Conservation (phyloP, 2,113 vertebrate species). For the Camelus bactrianus region DNA sequence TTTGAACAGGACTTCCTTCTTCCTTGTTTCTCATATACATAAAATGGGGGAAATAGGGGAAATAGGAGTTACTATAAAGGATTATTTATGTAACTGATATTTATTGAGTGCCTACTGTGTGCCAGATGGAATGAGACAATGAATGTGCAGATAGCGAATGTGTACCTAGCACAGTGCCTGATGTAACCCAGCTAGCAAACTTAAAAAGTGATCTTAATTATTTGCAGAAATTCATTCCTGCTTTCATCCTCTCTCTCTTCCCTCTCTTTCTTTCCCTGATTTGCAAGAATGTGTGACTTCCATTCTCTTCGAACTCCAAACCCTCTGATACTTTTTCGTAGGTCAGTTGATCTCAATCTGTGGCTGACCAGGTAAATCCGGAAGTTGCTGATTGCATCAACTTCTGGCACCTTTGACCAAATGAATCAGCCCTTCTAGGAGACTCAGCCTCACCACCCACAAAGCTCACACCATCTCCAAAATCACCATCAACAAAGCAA, state of each 20-base stretch:
- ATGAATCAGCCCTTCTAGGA: conserved; percentile 48
- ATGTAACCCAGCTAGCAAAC: neutral
- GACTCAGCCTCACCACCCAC: conserved; percentile 20
- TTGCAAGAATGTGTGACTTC: neutral
- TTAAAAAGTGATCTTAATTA: neutral
- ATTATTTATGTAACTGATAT: neutral
- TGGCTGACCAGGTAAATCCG: neutral
- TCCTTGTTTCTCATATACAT: neutral
- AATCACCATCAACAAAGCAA: conserved; percentile 53
- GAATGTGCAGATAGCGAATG: neutral
- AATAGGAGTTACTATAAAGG: neutral
- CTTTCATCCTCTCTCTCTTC: neutral
- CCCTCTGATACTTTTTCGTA: neutral
- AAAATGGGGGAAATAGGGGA: neutral
- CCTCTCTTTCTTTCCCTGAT: neutral
- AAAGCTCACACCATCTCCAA: conserved; percentile 7
- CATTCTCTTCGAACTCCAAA: neutral
- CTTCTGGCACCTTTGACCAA: conserved; percentile 45
- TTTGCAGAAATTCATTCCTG: neutral
- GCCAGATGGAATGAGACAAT: neutral
- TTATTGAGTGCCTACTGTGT: neutral
- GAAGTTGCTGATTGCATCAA: conserved; percentile 12
- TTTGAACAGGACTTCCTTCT: neutral
- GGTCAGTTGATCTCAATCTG: neutral
- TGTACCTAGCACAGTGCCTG: neutral